Evolutionary conservation across 2,113 vertebrate species (phyloP).

Genomic region (Oostethus manadensis): DNA sequence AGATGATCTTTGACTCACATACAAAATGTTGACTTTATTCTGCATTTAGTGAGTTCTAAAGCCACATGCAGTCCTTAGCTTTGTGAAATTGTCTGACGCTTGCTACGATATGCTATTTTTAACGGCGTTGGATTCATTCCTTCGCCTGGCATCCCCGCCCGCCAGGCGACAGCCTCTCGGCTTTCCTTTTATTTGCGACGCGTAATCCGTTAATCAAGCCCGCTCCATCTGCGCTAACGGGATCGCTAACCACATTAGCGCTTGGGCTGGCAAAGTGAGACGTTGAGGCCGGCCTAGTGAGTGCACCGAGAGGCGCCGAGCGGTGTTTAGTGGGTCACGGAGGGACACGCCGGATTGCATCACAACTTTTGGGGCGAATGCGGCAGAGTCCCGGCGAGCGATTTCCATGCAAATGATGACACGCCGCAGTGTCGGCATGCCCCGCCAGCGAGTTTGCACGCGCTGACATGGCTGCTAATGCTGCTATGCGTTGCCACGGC

Average conservation of each 20-base stretch:
- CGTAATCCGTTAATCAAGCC: slow-evolving; percentile 56
- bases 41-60: too few relatives aligned
- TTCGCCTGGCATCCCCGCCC: background rate
- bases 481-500: slow-evolving; percentile 60
- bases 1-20: too few relatives aligned
- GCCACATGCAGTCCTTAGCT: too few relatives aligned
- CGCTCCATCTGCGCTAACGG: slow-evolving; percentile 42
- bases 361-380: background rate
- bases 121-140: background rate
- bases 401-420: slow-evolving; percentile 48
- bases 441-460: slow-evolving; percentile 14
- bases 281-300: slow-evolving; percentile 21
- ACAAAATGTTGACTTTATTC: too few relatives aligned
- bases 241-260: slow-evolving; percentile 55
- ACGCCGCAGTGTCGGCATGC: slow-evolving; percentile 40
- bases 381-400: background rate
- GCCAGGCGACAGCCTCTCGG: slow-evolving; percentile 12
- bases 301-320: slow-evolving; percentile 1
- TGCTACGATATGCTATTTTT: background rate
- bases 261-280: slow-evolving; percentile 38
- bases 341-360: background rate
- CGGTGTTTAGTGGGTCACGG: too few relatives aligned
- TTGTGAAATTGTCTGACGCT: too few relatives aligned
- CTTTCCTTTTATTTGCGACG: slow-evolving; percentile 22
- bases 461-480: slow-evolving; percentile 47